Evolutionary conservation across 2,797 vertebrate genomes (phyloP), one percentile per base, ranked within the genome.

Genomic region (Craterocephalus amniculus): DNA sequence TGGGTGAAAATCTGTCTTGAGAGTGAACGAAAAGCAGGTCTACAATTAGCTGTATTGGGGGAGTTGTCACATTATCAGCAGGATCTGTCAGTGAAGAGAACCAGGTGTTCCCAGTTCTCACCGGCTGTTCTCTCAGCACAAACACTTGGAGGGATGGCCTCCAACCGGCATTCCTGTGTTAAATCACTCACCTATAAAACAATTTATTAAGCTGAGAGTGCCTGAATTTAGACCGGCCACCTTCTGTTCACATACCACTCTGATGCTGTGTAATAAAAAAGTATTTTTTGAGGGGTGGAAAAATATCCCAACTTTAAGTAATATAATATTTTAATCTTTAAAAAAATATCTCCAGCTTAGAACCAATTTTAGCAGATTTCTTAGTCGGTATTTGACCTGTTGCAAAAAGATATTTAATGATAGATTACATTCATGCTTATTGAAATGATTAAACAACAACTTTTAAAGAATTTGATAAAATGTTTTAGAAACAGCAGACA

Each of bases 91-190:
- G 77, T 80, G 68, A 77, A 84, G 79, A 73, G 40, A 32, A 85
- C 74, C 85, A 81, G 87, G 65, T 88, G 80, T 74, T 66, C 43
- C n/a, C 43, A 45, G 18, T 45, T 45, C 35, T 60, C 43, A 14
- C 34, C 40, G 48, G 38, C 58, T 36, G 10, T 6, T 65, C 31
- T 45, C 64, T 62, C 54, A 27, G 56, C 45, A 34, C 67, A 55
- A 35, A 67, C 0, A 38, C 38, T 48, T 1, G 10, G 43, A 34
- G 31, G 14, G 24, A 8, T 27, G 64, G 79, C 54, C 64, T 27
- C 26, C 67, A 76, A 70, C 75, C 59, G 51, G 54, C 85, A 84
- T 63, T 89, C 87, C 80, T 73, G 51, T 16, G 12, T 54, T 54
- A 6, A 54, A 54, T 54, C 26, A 54, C 24, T 54, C 51, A 54